phyloP scores from a whole-genome alignment of 2,113 vertebrate genomes.

The Ascaphus truei region DNA sequence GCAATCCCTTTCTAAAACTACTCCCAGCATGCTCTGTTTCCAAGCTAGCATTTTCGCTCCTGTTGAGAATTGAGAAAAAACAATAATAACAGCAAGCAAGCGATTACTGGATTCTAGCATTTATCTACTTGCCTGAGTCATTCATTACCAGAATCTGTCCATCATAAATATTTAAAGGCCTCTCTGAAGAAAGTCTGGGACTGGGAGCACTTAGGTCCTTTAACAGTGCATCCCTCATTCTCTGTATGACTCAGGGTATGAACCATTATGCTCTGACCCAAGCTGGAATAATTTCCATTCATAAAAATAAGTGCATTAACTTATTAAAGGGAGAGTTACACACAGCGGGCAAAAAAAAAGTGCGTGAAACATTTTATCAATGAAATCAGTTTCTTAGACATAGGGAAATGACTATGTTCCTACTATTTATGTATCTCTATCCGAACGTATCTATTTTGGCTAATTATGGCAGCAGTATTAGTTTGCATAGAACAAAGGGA shows the following conservation, averaged over 20 bases:
- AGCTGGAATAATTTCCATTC: background rate
- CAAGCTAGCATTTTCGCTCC: background rate
- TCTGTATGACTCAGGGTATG: background rate
- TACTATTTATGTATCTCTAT: too few species aligned
- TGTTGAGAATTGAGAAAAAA: conserved; percentile 2
- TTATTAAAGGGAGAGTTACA: too few species aligned
- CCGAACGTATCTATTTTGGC: too few species aligned
- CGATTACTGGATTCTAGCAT: conserved; percentile 14
- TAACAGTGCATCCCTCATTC: background rate
- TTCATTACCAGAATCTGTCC: conserved; percentile 1
- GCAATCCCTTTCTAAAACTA: background rate
- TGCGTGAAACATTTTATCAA: too few species aligned
- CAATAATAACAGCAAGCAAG: background rate
- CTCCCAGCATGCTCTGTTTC: conserved; percentile 18
- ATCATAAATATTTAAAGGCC: background rate
- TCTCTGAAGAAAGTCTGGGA: background rate
- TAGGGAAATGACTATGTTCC: too few species aligned
- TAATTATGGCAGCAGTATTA: too few species aligned
- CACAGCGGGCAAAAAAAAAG: too few species aligned
- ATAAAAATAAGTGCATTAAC: too few species aligned
- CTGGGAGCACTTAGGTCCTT: background rate
- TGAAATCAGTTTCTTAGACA: too few species aligned
- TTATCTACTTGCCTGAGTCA: conserved; percentile 7
- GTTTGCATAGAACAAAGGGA: too few species aligned
- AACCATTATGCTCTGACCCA: background rate